Base-by-base conservation (phyloP, 2,888 invertebrate species). In the Elaeidobius kamerunicus region DNA sequence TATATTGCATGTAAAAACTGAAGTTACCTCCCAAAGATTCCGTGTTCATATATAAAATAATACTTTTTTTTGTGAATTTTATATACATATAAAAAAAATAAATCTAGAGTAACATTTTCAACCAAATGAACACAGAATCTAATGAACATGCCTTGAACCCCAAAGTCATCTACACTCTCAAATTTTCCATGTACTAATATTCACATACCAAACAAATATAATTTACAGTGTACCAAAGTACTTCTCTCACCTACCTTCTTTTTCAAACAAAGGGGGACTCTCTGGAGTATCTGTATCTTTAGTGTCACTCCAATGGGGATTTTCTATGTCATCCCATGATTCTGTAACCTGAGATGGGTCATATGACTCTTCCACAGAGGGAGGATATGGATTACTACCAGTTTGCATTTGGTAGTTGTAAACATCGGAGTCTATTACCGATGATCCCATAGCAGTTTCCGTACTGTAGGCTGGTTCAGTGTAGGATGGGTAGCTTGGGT, bases 191-290 rank as follows among this genome's bases (percentile, higher is more conserved):
- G n/a, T n/a, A n/a, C n/a, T n/a, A n/a, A n/a, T n/a, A n/a, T n/a
- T n/a, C n/a, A n/a, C n/a, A n/a, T n/a, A n/a, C n/a, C n/a, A n/a
- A n/a, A n/a, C n/a, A n/a, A n/a, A n/a, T n/a, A n/a, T n/a, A n/a
- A n/a, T n/a, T n/a, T n/a, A n/a, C n/a, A n/a, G n/a, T n/a, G n/a
- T n/a, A n/a, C n/a, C n/a, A n/a, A n/a, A n/a, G n/a, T n/a, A n/a
- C n/a, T n/a, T n/a, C n/a, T n/a, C n/a, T n/a, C n/a, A 11, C 16
- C 32, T 36, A 56, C 56, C 56, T 61, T 83, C 77, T 62, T 82
- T 80, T 61, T 84, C 84, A 58, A 80, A 83, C 58, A 78, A 76
- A 1, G 83, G 83, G 16, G 85, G 84, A 40, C 84, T 84, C 59
- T 82, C 81, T 1, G 84, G 84, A 0, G 84, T 83, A 61, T 82